Conservation (phyloP, 2,797 vertebrate species). For the Netta rufina region DNA sequence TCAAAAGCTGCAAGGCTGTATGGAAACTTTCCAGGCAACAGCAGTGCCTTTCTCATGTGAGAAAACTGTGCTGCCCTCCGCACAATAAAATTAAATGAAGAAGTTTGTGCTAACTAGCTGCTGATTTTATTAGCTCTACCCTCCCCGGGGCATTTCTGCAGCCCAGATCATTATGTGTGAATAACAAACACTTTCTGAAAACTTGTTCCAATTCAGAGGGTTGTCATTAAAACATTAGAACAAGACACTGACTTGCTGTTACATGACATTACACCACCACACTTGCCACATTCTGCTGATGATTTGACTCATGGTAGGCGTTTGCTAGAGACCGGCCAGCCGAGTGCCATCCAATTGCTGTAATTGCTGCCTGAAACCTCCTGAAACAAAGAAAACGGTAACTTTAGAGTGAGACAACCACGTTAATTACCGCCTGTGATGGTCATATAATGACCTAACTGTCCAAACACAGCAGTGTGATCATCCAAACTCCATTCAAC, state of each 20-base stretch:
- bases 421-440: conserved; percentile 20
- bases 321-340: neutral
- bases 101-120: conserved; percentile 8
- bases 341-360: neutral
- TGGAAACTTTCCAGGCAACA: conserved; percentile 9
- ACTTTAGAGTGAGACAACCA: neutral
- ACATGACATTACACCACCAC: neutral
- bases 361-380: conserved; percentile 38
- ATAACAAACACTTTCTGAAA: conserved; percentile 36
- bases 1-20: neutral
- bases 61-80: neutral
- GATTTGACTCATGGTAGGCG: neutral
- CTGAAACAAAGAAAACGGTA: conserved; percentile 6
- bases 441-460: conserved; percentile 5
- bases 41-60: neutral
- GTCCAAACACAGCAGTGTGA: conserved; percentile 19
- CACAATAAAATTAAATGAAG: conserved; percentile 34
- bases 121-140: conserved; percentile 46
- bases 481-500: neutral
- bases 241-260: conserved; percentile 25
- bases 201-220: neutral
- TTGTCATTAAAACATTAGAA: conserved; percentile 35
- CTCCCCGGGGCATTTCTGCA: neutral
- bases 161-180: neutral
- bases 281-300: neutral